Conservation (phyloP, 2,888 invertebrate species). For the Amiota communis region DNA sequence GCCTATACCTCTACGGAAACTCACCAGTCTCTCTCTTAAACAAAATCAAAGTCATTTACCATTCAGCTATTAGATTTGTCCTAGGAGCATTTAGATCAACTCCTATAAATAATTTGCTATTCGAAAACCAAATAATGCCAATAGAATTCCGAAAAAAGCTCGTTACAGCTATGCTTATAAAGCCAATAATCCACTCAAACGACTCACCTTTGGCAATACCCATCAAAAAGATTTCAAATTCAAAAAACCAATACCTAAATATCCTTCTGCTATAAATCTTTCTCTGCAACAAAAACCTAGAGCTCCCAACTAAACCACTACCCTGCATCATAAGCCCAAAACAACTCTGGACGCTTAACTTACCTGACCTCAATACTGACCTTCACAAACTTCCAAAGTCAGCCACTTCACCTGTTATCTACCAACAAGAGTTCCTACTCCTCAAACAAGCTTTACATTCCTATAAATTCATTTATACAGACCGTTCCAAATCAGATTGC, state of each 20-base stretch:
- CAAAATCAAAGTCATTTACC: background rate
- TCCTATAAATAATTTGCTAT: background rate
- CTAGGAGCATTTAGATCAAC: constrained; percentile 3
- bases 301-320: background rate
- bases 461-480: background rate
- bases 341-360: background rate
- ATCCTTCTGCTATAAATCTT: background rate
- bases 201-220: constrained; percentile 1
- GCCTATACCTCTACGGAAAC: background rate
- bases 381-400: constrained; percentile 2
- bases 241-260: background rate
- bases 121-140: background rate
- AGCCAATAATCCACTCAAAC: background rate
- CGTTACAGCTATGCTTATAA: background rate
- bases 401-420: background rate
- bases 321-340: background rate
- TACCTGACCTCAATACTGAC: background rate
- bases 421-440: background rate
- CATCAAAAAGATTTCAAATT: background rate
- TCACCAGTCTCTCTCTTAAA: background rate
- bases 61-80: background rate
- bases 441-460: background rate
- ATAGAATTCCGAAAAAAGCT: background rate
- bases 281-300: background rate
- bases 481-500: background rate